Conservation (phyloP, 2,113 vertebrate genomes). For the Erythrocercus mccallii region DNA sequence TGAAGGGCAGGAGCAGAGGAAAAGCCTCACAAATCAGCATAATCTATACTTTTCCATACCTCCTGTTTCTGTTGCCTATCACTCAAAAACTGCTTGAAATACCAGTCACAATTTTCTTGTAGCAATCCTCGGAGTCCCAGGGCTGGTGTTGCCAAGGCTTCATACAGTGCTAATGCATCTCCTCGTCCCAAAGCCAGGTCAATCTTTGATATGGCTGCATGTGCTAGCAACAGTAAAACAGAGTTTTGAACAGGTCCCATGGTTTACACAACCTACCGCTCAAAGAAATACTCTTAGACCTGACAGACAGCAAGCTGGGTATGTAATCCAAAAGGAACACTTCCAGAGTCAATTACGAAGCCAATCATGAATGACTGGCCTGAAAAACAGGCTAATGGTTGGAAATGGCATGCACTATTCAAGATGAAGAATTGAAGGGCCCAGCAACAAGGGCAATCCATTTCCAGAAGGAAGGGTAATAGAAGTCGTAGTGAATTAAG, state of each 20-base stretch:
- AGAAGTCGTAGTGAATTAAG: not conserved
- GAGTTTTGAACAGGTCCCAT: not conserved
- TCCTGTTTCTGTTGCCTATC: conserved; percentile 84
- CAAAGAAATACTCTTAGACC: not conserved
- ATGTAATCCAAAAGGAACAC: not conserved
- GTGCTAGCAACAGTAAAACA: conserved; percentile 69
- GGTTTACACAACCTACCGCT: not conserved
- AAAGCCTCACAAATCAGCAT: not conserved
- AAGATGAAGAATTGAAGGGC: not conserved
- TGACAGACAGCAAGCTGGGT: not conserved
- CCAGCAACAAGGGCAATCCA: not conserved
- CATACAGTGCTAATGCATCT: conserved; percentile 71
- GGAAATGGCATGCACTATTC: not conserved
- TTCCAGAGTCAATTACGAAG: not conserved
- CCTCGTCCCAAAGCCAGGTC: conserved; percentile 79
- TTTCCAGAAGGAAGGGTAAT: not conserved
- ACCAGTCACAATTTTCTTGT: conserved; percentile 89
- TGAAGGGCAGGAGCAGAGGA: not conserved
- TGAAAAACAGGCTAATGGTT: not conserved
- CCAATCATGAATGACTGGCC: not conserved
- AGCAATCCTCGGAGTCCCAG: conserved; percentile 83
- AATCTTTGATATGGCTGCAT: conserved; percentile 76
- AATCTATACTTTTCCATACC: conserved; percentile 61
- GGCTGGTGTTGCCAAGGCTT: conserved; percentile 76
- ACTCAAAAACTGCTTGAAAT: conserved; percentile 88